Percentiles rank a stretch among this genome's conserved stretches.
These are phyloP conservation scores for Hipparchia sbordonii DNA, from an alignment of 2,888 invertebrate species.

Conservation along the genomic window DNA sequence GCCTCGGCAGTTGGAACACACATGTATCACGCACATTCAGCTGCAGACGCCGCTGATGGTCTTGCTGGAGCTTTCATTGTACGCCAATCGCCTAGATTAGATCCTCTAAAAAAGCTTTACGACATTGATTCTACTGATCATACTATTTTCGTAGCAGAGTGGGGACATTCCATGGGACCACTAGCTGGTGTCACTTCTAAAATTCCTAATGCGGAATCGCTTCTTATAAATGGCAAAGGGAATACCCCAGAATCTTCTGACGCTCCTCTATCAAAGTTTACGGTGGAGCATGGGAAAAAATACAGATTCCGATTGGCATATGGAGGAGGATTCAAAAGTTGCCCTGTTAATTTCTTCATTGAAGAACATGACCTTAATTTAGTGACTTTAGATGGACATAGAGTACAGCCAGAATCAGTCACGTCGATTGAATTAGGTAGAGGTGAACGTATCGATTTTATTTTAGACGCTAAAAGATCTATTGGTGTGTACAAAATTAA, in stretches of 20 bases:
- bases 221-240: constrained; percentile 86
- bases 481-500: constrained; percentile 84
- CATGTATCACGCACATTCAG: constrained; percentile 89
- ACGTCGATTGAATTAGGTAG: constrained; percentile 83
- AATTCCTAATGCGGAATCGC: constrained; percentile 72
- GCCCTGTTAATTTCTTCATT: constrained; percentile 86
- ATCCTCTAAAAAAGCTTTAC: constrained; percentile 84
- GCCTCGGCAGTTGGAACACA: constrained; percentile 88
- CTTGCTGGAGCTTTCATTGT: constrained; percentile 88
- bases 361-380: constrained; percentile 85
- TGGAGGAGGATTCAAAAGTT: constrained; percentile 85
- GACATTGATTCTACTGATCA: constrained; percentile 88
- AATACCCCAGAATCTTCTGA: constrained; percentile 68
- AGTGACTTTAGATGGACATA: constrained; percentile 88
- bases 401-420: constrained; percentile 82
- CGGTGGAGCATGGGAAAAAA: constrained; percentile 82
- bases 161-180: constrained; percentile 84
- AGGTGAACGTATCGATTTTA: constrained; percentile 90
- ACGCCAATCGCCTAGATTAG: constrained; percentile 84
- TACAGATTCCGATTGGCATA: constrained; percentile 87
- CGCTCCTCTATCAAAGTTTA: constrained; percentile 74
- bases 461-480: constrained; percentile 84
- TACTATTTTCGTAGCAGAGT: constrained; percentile 87
- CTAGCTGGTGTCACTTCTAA: constrained; percentile 70
- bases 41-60: constrained; percentile 86